Evolutionary conservation across 2,797 vertebrate species (phyloP).

Genomic region (Enteromius trimaculatus): DNA sequence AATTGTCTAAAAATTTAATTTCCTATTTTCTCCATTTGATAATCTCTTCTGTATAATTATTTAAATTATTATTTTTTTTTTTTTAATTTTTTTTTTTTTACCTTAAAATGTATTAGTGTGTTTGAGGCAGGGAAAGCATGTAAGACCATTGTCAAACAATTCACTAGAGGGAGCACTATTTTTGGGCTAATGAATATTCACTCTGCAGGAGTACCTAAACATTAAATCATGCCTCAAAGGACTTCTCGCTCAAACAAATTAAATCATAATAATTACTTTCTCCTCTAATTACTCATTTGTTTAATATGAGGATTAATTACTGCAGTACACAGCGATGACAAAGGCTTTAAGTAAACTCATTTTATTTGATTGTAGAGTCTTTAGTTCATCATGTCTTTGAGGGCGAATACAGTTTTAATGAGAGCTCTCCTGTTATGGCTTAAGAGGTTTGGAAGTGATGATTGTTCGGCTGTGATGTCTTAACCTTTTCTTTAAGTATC

Average conservation of each 20-base stretch:
- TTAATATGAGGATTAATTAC: constrained; percentile 52
- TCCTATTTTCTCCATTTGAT: not conserved
- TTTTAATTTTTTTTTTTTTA: not conserved
- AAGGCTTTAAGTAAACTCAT: constrained; percentile 35
- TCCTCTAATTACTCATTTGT: constrained; percentile 50
- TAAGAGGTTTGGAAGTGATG: constrained; percentile 7
- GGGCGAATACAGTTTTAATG: not conserved
- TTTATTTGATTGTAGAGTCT: constrained; percentile 20
- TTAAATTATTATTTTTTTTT: too few species aligned
- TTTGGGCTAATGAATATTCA: constrained; percentile 56
- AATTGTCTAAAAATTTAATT: too few species aligned
- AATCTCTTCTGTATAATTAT: not conserved
- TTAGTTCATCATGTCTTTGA: constrained; percentile 33
- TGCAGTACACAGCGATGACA: constrained; percentile 30
- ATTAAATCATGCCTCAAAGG: constrained; percentile 49
- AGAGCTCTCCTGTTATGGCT: constrained; percentile 22
- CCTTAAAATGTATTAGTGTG: constrained; percentile 17
- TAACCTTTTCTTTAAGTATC: constrained; percentile 27
- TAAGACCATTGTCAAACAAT: constrained; percentile 38
- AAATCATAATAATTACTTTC: constrained; percentile 53
- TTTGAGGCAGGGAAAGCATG: constrained; percentile 21
- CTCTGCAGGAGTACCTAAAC: constrained; percentile 39
- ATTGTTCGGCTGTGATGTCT: not conserved
- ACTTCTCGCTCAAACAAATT: constrained; percentile 50
- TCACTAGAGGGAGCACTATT: constrained; percentile 33